Evolutionary conservation across 2,113 vertebrate species (phyloP).

Genomic region (Cricetomys ansorgei): DNA sequence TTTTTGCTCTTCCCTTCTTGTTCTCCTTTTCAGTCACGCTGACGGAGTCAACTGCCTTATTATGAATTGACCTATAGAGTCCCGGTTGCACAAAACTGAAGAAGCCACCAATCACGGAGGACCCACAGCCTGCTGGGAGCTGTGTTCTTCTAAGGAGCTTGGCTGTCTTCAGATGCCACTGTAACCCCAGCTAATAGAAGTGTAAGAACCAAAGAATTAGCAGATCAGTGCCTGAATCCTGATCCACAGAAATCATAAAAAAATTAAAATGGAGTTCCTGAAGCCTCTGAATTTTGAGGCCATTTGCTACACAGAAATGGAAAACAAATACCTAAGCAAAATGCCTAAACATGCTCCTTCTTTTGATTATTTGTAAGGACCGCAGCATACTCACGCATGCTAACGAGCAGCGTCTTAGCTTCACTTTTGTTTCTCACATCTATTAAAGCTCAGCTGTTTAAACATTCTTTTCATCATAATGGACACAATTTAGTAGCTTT

Average conservation of each 20-base stretch:
- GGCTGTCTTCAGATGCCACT: not conserved
- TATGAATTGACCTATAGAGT: not conserved
- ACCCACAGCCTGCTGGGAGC: not conserved
- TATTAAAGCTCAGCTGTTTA: not conserved
- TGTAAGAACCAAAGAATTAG: not conserved
- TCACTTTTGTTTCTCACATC: not conserved
- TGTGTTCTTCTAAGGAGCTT: not conserved
- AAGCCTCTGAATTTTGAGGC: conserved; percentile 10
- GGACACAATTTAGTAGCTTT: not conserved
- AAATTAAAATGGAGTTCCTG: not conserved
- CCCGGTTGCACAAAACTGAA: not conserved
- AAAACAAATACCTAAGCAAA: not conserved
- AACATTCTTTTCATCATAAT: not conserved
- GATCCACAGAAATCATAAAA: conserved; percentile 21
- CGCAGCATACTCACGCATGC: not conserved
- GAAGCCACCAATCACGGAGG: not conserved
- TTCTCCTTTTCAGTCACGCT: not conserved
- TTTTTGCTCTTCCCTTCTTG: not conserved
- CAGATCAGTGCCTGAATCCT: not conserved
- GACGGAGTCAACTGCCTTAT: not conserved
- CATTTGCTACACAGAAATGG: conserved; percentile 35
- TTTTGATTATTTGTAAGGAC: not conserved
- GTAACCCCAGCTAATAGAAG: not conserved
- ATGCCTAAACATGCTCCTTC: not conserved
- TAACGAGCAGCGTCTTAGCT: not conserved